phyloP scores from a whole-genome alignment of 92 coral and sea anemone species.

The Ricordea florida region DNA sequence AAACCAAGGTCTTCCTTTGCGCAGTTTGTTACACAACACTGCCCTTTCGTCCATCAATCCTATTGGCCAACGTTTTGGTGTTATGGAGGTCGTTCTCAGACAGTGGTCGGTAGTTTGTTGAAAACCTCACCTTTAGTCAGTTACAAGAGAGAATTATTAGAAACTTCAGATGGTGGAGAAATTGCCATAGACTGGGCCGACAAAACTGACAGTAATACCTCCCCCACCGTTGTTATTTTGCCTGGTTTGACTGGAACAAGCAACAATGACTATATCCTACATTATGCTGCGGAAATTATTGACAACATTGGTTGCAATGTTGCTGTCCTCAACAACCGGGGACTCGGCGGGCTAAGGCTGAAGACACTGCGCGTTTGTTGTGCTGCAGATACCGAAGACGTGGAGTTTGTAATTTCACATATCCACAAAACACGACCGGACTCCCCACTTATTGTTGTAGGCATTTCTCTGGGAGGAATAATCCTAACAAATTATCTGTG shows the following conservation, averaged over 20 bases:
- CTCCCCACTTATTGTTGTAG: slow-evolving; percentile 69
- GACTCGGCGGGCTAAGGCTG: slow-evolving; percentile 60
- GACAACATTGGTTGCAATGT: slow-evolving; percentile 57
- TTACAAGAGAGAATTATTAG: slow-evolving; percentile 68
- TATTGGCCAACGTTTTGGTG: slow-evolving; percentile 95
- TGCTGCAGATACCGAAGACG: slow-evolving; percentile 87
- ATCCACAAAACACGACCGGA: slow-evolving; percentile 56
- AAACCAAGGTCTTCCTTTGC: slow-evolving; percentile 52
- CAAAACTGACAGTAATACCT: neutral
- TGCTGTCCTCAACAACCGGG: slow-evolving; percentile 87
- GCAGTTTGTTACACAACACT: slow-evolving; percentile 38
- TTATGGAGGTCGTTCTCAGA: slow-evolving; percentile 85
- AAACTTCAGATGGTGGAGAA: slow-evolving; percentile 84
- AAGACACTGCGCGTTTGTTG: slow-evolving; percentile 82
- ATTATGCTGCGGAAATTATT: slow-evolving; percentile 58
- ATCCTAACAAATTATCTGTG: slow-evolving; percentile 78
- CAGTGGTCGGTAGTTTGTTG: slow-evolving; percentile 67
- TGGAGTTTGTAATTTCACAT: slow-evolving; percentile 75
- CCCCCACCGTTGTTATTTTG: slow-evolving; percentile 72
- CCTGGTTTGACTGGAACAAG: slow-evolving; percentile 92
- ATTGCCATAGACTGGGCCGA: slow-evolving; percentile 82
- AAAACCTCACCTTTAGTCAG: slow-evolving; percentile 56
- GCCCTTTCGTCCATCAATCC: slow-evolving; percentile 57
- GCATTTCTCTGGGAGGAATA: slow-evolving; percentile 84
- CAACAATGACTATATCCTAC: slow-evolving; percentile 62